Percentiles rank a stretch among this genome's conserved stretches.
Conservation (phyloP, 2,113 vertebrate genomes). For the Scolopax mira region DNA sequence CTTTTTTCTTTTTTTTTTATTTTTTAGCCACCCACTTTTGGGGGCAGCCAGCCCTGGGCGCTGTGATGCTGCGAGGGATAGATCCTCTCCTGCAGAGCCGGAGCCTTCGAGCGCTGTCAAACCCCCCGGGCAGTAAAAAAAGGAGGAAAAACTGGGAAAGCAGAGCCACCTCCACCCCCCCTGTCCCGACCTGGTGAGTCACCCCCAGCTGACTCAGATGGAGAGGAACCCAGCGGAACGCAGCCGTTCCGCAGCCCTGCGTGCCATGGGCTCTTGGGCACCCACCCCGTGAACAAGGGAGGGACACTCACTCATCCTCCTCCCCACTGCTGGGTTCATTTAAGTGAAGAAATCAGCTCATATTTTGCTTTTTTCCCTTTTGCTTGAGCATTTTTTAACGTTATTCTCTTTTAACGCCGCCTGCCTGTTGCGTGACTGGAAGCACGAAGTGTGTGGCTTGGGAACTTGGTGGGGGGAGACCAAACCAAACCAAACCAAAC, state of each 20-base stretch:
- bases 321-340: background rate
- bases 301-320: accelerated
- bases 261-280: background rate
- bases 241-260: accelerated
- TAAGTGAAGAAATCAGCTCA: background rate
- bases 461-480: background rate
- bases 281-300: accelerated
- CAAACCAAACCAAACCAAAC: background rate
- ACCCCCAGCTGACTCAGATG: accelerated
- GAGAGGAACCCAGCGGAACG: background rate
- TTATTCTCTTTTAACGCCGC: background rate
- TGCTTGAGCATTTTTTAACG: background rate
- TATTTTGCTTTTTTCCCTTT: background rate
- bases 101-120: background rate
- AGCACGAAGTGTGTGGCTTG: background rate
- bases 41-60: background rate
- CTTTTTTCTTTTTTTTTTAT: background rate
- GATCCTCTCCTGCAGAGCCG: accelerated
- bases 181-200: background rate
- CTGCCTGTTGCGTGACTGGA: background rate
- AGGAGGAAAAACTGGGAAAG: accelerated
- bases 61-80: accelerated
- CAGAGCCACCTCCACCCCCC: accelerated
- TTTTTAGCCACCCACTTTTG: accelerated
- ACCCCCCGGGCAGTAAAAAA: too few relatives aligned